These are phyloP conservation scores for Spodoptera exigua DNA, from an alignment of 2,888 invertebrate species.

Conservation along the genomic window DNA sequence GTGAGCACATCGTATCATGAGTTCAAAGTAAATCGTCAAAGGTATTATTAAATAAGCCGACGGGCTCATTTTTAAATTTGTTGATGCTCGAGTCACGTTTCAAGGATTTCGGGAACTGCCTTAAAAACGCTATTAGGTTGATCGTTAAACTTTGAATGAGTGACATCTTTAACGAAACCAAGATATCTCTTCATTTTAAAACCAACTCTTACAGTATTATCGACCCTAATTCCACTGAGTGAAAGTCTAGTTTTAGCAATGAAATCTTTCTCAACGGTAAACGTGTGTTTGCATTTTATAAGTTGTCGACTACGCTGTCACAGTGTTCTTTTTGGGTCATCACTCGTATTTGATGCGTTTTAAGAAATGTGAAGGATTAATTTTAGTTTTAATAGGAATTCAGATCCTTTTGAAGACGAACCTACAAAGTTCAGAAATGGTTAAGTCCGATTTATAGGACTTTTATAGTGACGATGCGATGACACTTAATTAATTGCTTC, in stretches of 20 bases:
- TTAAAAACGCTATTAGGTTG: slow-evolving; percentile 87
- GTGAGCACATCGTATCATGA: slow-evolving; percentile 71
- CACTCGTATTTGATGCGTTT: slow-evolving; percentile 84
- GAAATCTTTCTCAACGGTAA: slow-evolving; percentile 17
- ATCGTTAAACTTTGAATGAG: slow-evolving; percentile 88
- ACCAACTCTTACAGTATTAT: slow-evolving; percentile 19
- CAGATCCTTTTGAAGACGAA: slow-evolving; percentile 67
- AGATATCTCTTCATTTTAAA: slow-evolving; percentile 35
- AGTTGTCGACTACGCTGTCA: slow-evolving; percentile 83
- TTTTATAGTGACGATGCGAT: slow-evolving; percentile 65
- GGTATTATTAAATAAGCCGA: slow-evolving; percentile 82
- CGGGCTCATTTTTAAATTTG: slow-evolving; percentile 85
- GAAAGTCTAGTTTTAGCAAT: slow-evolving; percentile 22
- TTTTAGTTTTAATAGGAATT: slow-evolving; percentile 82
- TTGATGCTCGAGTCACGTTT: slow-evolving; percentile 87
- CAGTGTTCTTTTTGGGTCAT: slow-evolving; percentile 82
- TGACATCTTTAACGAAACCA: slow-evolving; percentile 83
- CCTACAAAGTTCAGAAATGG: slow-evolving; percentile 65
- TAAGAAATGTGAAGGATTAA: slow-evolving; percentile 79
- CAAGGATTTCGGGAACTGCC: slow-evolving; percentile 86
- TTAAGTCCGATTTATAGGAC: slow-evolving; percentile 67
- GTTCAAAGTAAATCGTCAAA: slow-evolving; percentile 81
- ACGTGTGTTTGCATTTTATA: slow-evolving; percentile 66
- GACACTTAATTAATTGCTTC: slow-evolving; percentile 55
- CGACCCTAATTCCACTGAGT: slow-evolving; percentile 47